Base-by-base conservation (phyloP, 2,113 vertebrate species). In the Brachionichthys hirsutus region DNA sequence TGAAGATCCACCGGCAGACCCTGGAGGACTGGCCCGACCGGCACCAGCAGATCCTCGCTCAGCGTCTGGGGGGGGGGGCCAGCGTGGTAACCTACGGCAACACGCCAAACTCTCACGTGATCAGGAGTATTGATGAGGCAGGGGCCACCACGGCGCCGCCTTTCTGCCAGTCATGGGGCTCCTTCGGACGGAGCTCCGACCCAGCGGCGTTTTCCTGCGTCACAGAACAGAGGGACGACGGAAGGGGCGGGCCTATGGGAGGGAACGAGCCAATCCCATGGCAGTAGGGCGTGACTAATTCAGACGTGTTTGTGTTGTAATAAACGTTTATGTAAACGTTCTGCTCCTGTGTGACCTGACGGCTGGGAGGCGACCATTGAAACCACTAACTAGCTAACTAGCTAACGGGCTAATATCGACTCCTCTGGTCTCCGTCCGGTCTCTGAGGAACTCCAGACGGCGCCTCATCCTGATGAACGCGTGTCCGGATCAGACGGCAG, bases 1-100 rank as follows among this genome's bases (percentile, higher is more conserved):
- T 93, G 92, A 93, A 93, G 81, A 92, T 93, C 82, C 92, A 93
- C 40, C 84, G 92, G 0, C 92, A 93, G 67, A 88, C 90, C 16
- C 91, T 90, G 38, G 90, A 92, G 65, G 87, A 84, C 58, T 66
- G 89, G 87, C 9, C 78, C 3, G 62, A 92, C 60, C 1, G 91
- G 35, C 88, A 83, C 67, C 81, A 83, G 20, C 80, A 84, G 47
- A 59, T 87, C 22, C 67, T 83, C 64, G 70, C 61, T 34, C 85
- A 90, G 76, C 73, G 68, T n/a, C 43, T 90, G 9, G 75, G 77
- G 10, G 75, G 68, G 71, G 64, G 49, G 64, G 70, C 44, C 46
- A 30, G 67, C 0, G 15, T 56, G 34, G 58, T 71, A 9, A 47
- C 75, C 19, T 79, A 73, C 30, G 75, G 45, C 77, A 62, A 56